A percentile compares a stretch with the other conserved stretches of the same genome.
Evolutionary conservation across 2,113 vertebrate genomes (phyloP).

Genomic region (Oreochromis aureus): DNA sequence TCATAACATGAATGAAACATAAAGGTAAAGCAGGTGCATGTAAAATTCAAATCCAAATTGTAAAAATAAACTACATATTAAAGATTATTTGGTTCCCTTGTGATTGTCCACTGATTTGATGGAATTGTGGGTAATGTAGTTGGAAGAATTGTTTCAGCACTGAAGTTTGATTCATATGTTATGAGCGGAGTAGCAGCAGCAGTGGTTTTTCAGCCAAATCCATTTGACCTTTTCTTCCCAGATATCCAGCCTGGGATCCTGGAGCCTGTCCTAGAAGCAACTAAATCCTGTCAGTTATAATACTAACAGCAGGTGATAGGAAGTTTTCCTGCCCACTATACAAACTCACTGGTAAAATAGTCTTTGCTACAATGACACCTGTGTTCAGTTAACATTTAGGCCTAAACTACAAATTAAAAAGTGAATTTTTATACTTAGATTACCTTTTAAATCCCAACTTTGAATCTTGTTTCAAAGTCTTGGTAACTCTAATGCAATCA

Average conservation of each 20-base stretch:
- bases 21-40: neutral
- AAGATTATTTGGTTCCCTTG: neutral
- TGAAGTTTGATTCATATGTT: neutral
- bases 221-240: neutral
- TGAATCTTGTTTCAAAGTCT: neutral
- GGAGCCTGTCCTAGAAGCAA: neutral
- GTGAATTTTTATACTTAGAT: neutral
- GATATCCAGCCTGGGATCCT: neutral
- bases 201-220: neutral
- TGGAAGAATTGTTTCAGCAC: neutral
- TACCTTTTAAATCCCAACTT: neutral
- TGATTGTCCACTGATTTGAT: neutral
- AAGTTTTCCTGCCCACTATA: neutral
- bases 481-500: rapidly evolving
- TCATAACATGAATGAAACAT: neutral
- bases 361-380: neutral
- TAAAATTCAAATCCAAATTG: neutral
- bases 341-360: neutral
- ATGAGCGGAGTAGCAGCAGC: neutral
- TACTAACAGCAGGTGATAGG: rapidly evolving
- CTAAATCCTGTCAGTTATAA: neutral
- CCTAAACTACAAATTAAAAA: neutral
- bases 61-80: rapidly evolving
- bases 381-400: rapidly evolving
- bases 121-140: conserved; percentile 7